Evolutionary conservation across 2,113 vertebrate species (phyloP).

Genomic region (Menidia beryllina): DNA sequence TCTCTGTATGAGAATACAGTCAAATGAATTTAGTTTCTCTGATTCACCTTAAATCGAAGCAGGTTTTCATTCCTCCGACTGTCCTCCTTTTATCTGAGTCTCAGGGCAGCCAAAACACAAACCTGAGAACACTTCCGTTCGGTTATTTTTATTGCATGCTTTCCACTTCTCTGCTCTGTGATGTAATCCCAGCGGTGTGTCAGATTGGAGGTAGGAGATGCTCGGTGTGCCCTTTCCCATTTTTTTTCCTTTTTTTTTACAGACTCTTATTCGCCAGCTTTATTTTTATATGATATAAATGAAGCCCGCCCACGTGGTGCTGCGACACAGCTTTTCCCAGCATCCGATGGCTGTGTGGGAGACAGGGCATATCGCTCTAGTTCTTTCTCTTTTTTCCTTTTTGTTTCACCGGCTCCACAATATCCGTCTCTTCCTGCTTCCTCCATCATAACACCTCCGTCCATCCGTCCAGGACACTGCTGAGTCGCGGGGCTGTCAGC

Average conservation of each 20-base stretch:
- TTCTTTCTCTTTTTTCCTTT: neutral
- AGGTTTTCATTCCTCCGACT: constrained; percentile 30
- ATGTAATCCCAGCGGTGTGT: constrained; percentile 71
- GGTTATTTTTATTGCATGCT: constrained; percentile 62
- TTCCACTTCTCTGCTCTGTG: constrained; percentile 50
- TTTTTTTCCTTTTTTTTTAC: too few species aligned
- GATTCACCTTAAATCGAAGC: constrained; percentile 30
- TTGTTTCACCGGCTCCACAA: constrained; percentile 7
- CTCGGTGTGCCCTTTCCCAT: constrained; percentile 34
- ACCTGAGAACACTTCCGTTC: constrained; percentile 45
- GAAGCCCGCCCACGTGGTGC: constrained; percentile 71
- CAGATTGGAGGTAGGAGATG: constrained; percentile 71
- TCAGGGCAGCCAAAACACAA: constrained; percentile 30
- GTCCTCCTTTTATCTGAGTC: constrained; percentile 3
- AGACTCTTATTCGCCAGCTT: constrained; percentile 52
- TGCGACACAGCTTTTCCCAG: constrained; percentile 74
- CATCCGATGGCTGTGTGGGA: constrained; percentile 67
- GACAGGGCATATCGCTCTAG: constrained; percentile 53
- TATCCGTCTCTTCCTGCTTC: constrained; percentile 51
- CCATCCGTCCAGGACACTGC: constrained; percentile 74
- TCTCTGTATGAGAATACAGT: constrained; percentile 14
- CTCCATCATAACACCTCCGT: constrained; percentile 75
- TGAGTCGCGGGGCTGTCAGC: constrained; percentile 69
- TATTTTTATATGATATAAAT: constrained; percentile 57
- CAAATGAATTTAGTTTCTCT: constrained; percentile 24